Base-by-base conservation (phyloP, 2,888 invertebrate species). In the Baronia brevicornis region DNA sequence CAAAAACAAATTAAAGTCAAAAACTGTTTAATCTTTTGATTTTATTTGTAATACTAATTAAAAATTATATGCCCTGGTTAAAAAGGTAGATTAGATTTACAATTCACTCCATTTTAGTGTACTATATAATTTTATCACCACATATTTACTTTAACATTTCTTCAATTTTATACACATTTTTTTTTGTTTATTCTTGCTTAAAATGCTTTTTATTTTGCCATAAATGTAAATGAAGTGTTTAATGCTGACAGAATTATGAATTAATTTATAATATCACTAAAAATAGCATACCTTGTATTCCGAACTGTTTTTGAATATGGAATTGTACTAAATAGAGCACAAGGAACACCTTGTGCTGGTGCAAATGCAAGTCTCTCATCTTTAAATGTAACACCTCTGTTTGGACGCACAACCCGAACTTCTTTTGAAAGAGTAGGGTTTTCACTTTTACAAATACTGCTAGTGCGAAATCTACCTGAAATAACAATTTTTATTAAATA, bases 311-410 rank as follows among this genome's bases (percentile, higher is more conserved):
- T 90, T 34, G 88, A 90, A 65, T 94, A 96, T 17, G 96, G 95
- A 60, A 97, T 88, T 33, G 93, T 89, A 19, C 96, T 96, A 68
- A 93, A 96, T 39, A 97, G 86, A 48, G 92, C 87, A 77, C 96
- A 92, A 17, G 97, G 96, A 35, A 91, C 89, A 53, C 91, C 90
- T 51, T 89, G 89, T 3, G 89, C 84, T 28, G 94, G 91, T 19
- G 94, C 90, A 72, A 97, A 86, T 35, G 94, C 91, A 43, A 96
- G 86, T 54, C 96, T 87, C 60, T 94, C 94, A 68, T 94, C 91
- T 59, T 87, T 89, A 55, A 92, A 91, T 48, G 87, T 88, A 41
- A 90, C 89, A 41, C 88, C 87, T 69, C 87, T 90, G 12, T 84
- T 78, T 7, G 88, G 86, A 41, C 86, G 84, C 36, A 90, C 64